Conservation (phyloP, 1,140 invertebrate species). For the Pseudoatta argentina region DNA sequence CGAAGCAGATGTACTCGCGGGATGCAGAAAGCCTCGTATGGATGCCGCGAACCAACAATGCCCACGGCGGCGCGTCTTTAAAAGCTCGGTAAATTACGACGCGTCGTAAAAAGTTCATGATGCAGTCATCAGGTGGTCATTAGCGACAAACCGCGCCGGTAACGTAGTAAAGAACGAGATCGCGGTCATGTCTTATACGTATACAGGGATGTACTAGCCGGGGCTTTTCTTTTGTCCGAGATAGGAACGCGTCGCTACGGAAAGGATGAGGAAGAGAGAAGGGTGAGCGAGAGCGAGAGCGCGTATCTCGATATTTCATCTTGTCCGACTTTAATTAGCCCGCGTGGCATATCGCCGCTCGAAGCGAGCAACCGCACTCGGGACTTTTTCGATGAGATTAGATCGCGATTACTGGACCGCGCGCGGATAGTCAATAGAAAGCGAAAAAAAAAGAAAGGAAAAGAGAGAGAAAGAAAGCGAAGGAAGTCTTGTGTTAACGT, state of each 20-base stretch:
- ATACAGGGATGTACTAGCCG: constrained; percentile 8
- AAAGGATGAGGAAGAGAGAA: background rate
- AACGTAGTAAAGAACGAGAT: constrained; percentile 4
- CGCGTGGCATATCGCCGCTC: constrained; percentile 61
- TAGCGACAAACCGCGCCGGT: constrained; percentile 67
- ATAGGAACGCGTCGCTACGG: constrained; percentile 46
- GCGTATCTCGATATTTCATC: constrained; percentile 78
- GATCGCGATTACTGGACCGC: constrained; percentile 52
- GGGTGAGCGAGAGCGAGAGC: constrained; percentile 27
- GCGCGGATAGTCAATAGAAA: constrained; percentile 32
- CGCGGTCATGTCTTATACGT: constrained; percentile 21
- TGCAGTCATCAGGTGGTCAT: constrained; percentile 73
- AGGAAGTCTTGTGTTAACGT: constrained; percentile 1
- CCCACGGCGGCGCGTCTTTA: background rate
- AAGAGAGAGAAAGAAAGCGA: background rate
- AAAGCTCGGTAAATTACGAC: constrained; percentile 57
- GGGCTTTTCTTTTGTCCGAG: constrained; percentile 61
- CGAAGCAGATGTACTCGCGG: background rate
- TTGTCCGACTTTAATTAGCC: constrained; percentile 77
- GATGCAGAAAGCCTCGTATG: background rate
- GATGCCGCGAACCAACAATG: constrained; percentile 26
- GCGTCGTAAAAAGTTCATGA: constrained; percentile 60
- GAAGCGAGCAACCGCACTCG: constrained; percentile 40
- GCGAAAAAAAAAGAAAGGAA: constrained; percentile 5
- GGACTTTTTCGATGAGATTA: constrained; percentile 60